Percentiles rank a stretch among this genome's conserved stretches.
Evolutionary conservation across 2,797 vertebrate species (phyloP).

Genomic region (Channallabes apus): DNA sequence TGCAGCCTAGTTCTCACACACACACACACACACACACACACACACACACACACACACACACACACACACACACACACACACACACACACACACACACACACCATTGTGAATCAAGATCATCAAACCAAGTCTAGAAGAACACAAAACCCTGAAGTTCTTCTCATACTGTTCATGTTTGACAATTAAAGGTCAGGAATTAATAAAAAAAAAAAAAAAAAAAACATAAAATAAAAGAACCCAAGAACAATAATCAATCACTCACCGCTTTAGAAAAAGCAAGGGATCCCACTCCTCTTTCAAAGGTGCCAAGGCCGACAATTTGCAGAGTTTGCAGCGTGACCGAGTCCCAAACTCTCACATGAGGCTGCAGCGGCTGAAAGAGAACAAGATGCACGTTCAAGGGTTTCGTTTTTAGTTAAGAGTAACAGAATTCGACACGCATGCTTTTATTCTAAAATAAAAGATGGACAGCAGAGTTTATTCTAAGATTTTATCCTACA

Average conservation of each 20-base stretch:
- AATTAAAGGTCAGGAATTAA: background rate
- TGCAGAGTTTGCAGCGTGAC: conserved; percentile 89
- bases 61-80: no score
- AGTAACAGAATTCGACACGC: background rate
- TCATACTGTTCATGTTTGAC: background rate
- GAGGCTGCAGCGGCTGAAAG: conserved; percentile 86
- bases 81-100: background rate
- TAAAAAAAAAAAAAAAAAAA: no score
- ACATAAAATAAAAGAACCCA: no score
- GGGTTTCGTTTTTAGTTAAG: background rate
- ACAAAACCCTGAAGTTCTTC: no score
- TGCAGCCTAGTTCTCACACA: background rate
- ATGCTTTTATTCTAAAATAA: background rate
- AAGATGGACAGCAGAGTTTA: background rate
- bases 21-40: background rate
- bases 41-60: no score
- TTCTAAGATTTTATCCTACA: background rate
- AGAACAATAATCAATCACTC: conserved; percentile 62
- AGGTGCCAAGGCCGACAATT: conserved; percentile 89
- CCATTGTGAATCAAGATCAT: no score
- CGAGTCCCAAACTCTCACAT: conserved; percentile 96
- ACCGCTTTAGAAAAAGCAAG: conserved; percentile 97
- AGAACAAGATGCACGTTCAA: background rate
- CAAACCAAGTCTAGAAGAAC: no score
- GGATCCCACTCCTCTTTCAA: conserved; percentile 93